Evolutionary conservation across 1,140 invertebrate species (phyloP), one percentile per base, ranked within the genome.

Genomic region (Tribolium castaneum): DNA sequence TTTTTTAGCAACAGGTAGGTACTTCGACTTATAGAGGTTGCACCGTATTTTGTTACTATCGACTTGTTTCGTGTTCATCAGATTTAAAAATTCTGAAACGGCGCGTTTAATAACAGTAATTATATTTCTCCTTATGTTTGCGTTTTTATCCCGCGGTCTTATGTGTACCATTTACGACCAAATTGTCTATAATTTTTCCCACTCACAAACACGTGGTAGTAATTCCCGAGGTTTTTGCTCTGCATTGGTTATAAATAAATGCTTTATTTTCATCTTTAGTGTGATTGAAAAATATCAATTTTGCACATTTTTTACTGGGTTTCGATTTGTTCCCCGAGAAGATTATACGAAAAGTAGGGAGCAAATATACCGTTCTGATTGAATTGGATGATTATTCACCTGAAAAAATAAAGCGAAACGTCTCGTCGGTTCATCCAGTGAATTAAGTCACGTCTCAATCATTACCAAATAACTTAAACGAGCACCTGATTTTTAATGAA

Each of bases 381-480:
- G 51, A 14, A 52, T 52, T 52, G 51, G 13, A 19, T 16, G 16
- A 52, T 52, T 52, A 52, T 52, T 52, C 51, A 52, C 13, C 16
- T 52, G 51, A 52, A 52, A 52, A 52, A 52, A 52, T 19, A 52
- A 14, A 7, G 10, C 13, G 13, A 50, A 52, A 16, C 51, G 51
- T 52, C 39, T 52, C 51, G 16, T 52, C 51, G 13, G 12, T 6
- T 52, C 12, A 52, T 6, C 51, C 13, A 52, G 16, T 7, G 51
- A 52, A 52, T 52, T 52, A 52, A 52, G 51, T 52, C 51, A 52
- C 51, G 51, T 52, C 51, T 52, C 13, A 52, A 14, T 52, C 51
- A 52, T 52, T 52, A 16, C 51, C 6, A 52, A 52, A 52, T 14
- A 45, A 45, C 51, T 19, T 52, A 19, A 52, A 52, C 13, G 6